Percentiles rank a stretch among this genome's conserved stretches.
Conservation (phyloP, 2,797 vertebrate species). For the Danionella dracula region DNA sequence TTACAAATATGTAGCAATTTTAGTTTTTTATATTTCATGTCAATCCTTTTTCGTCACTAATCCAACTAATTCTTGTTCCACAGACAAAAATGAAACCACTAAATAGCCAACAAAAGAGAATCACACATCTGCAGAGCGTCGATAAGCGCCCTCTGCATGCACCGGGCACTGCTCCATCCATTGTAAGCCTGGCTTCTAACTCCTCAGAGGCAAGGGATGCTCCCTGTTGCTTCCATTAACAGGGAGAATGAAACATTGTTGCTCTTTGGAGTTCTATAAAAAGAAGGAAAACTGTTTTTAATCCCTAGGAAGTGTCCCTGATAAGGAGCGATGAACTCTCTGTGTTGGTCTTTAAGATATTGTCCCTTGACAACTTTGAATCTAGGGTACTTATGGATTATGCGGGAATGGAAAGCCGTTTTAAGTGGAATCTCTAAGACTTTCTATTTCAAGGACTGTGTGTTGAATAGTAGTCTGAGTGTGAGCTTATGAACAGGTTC, state of each 20-base stretch:
- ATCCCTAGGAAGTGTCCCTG: neutral
- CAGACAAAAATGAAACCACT: neutral
- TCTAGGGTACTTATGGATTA: neutral
- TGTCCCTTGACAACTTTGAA: neutral
- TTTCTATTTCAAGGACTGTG: neutral
- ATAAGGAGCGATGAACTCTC: neutral
- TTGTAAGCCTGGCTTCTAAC: neutral
- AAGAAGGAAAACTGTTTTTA: neutral
- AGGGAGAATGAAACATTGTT: neutral
- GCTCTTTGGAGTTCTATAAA: neutral
- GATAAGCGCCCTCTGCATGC: neutral
- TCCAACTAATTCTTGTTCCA: too few species aligned
- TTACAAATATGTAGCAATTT: too few species aligned
- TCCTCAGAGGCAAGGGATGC: neutral
- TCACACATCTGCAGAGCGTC: neutral
- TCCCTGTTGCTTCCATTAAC: conserved; percentile 23
- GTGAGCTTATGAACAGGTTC: too few species aligned
- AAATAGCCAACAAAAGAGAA: conserved; percentile 8
- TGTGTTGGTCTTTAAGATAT: neutral
- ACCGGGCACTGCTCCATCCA: neutral
- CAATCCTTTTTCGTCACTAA: too few species aligned
- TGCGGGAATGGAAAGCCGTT: too few species aligned
- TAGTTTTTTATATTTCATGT: too few species aligned
- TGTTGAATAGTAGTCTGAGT: too few species aligned
- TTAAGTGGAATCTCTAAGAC: neutral